phyloP scores from a whole-genome alignment of 2,797 vertebrate species.

The Smutsia gigantea region DNA sequence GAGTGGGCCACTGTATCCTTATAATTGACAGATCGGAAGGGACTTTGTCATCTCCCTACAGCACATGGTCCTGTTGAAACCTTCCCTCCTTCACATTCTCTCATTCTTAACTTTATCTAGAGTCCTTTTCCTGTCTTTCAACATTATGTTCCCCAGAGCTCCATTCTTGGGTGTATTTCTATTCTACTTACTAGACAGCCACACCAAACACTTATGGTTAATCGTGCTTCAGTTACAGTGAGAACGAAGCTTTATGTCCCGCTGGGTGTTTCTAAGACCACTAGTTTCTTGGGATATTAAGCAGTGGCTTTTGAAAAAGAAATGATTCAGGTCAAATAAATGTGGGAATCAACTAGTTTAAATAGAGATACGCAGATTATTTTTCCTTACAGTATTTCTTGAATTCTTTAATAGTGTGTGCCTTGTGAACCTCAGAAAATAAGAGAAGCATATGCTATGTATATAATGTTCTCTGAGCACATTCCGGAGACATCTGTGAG shows the following conservation, averaged over 20 bases:
- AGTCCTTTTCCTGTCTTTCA: background rate
- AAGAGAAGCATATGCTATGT: background rate
- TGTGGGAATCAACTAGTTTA: background rate
- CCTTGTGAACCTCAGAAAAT: slow-evolving; percentile 36
- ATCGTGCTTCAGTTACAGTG: background rate
- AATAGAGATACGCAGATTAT: background rate
- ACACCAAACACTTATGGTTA: background rate
- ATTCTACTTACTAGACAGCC: background rate
- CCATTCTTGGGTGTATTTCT: background rate
- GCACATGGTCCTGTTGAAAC: background rate
- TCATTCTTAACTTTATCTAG: background rate
- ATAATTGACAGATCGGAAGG: background rate
- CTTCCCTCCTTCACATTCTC: background rate
- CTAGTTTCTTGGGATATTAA: background rate
- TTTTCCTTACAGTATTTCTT: background rate
- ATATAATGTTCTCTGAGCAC: background rate
- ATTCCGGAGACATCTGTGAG: background rate
- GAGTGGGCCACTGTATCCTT: background rate
- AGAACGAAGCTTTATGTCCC: background rate
- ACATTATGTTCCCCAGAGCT: background rate
- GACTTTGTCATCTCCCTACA: background rate
- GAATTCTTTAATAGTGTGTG: background rate
- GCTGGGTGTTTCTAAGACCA: background rate
- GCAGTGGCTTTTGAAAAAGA: background rate
- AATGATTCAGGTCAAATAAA: slow-evolving; percentile 19